A percentile compares a stretch with the other conserved stretches of the same genome.
Evolutionary conservation across 1,140 invertebrate species (phyloP).

Genomic region (Pseudomyrmex cubaensis): DNA sequence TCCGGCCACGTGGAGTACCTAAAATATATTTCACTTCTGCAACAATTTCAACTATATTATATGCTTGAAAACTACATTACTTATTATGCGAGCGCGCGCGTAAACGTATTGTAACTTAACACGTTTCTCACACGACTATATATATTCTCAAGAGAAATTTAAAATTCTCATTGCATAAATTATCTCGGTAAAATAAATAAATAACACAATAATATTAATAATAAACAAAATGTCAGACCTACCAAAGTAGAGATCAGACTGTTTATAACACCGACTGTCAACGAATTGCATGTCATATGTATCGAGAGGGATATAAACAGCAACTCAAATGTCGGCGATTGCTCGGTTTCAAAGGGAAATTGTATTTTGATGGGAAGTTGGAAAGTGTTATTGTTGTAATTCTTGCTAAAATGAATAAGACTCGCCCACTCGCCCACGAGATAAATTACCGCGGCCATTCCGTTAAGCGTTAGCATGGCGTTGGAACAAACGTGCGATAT

Average conservation of each 20-base stretch:
- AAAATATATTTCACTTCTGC: conserved; percentile 3
- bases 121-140: not conserved
- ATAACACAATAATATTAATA: too few species aligned
- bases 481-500: conserved; percentile 16
- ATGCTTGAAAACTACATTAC: not conserved
- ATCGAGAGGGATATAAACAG: not conserved
- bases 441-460: not conserved
- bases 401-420: not conserved
- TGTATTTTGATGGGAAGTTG: conserved; percentile 21
- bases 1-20: conserved; percentile 62
- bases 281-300: not conserved
- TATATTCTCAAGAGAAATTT: too few species aligned
- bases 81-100: not conserved
- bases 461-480: not conserved
- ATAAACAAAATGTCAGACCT: not conserved
- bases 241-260: conserved; percentile 27
- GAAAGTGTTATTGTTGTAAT: not conserved
- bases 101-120: not conserved
- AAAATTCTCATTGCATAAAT: too few species aligned
- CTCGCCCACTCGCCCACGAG: not conserved
- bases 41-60: conserved; percentile 16
- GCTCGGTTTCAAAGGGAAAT: conserved; percentile 9
- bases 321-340: conserved; percentile 29
- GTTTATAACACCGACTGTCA: not conserved
- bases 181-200: too few species aligned